Evolutionary conservation across 2,113 vertebrate species (phyloP), one percentile per base, ranked within the genome.

Genomic region (Mus spicilegus): DNA sequence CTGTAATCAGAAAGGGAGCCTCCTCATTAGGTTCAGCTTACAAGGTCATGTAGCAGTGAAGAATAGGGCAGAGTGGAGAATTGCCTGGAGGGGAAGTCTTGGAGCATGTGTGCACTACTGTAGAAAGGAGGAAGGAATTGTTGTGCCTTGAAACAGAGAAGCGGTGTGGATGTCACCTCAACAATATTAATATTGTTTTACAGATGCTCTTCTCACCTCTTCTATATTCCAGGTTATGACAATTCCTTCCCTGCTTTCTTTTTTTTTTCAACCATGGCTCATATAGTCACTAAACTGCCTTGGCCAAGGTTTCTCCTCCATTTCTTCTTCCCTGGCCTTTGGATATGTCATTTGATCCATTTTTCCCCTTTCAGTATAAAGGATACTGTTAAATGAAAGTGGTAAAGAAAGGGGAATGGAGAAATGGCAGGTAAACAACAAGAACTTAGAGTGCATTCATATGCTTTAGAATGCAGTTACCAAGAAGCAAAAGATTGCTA

Each of bases 361-460:
- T 51, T 61, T 81, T 81, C 89, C 63, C 63, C 63, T 85, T 96
- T 0, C 14, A 86, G 5, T 80, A 22, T 81, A 93, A 72, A 72
- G 24, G 33, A 85, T 85, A 54, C 26, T 0, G 39, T 81, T 88
- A 39, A 81, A 81, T 85, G 17, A 90, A 93, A 95, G 46, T 36
- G 81, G 8, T 9, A 67, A 93, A 91, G 39, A 87, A 65, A 61
- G 70, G 26, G 9, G 95, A 95, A 95, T 85, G 69, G 92, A 92
- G n/a, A 87, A 96, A 92, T 61, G 30, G 42, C 10, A 81, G 94
- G n/a, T 81, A 85, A 97, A 84, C 39, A 90, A 36, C 61, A 93
- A 76, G 17, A 88, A 72, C 87, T 63, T 4, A 90, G 30, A 87
- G 95, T 77, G 42, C n/a, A 54, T 65, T 26, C 19, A 78, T 58